Percentiles rank a stretch among this genome's conserved stretches.
Conservation (phyloP, 2,113 vertebrate genomes). For the Hoplias malabaricus region DNA sequence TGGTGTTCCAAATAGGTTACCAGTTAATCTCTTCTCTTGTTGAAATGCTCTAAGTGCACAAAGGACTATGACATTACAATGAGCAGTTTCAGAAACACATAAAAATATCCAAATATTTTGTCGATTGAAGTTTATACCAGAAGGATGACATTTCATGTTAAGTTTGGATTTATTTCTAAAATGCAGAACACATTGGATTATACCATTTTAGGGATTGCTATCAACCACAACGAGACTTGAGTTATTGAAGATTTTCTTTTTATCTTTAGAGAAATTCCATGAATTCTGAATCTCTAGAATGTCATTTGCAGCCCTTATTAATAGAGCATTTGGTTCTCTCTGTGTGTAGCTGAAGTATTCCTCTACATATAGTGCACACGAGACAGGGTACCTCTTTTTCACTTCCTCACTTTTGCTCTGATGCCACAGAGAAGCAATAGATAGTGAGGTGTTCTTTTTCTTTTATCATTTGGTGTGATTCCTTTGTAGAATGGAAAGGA, state of each 20-base stretch:
- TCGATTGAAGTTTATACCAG: too few species aligned
- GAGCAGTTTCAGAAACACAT: background rate
- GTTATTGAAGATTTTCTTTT: too few species aligned
- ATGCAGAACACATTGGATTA: too few species aligned
- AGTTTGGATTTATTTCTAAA: too few species aligned
- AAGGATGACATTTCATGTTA: too few species aligned
- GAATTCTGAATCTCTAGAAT: background rate
- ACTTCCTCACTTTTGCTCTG: background rate
- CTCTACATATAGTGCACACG: background rate
- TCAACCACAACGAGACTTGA: too few species aligned
- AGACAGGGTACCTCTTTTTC: background rate
- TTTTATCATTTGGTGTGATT: background rate
- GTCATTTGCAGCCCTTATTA: background rate
- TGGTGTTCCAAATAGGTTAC: background rate
- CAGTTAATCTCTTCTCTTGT: background rate
- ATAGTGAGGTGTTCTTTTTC: too few species aligned
- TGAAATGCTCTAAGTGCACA: background rate
- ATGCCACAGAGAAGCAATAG: background rate
- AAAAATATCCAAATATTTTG: too few species aligned
- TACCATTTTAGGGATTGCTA: too few species aligned
- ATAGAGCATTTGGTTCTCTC: background rate
- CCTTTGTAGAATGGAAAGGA: background rate
- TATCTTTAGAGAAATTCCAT: background rate
- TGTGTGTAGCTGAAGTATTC: background rate
- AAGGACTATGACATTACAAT: background rate